phyloP scores from a whole-genome alignment of 1,140 invertebrate genomes.

The Drosophila ambigua region DNA sequence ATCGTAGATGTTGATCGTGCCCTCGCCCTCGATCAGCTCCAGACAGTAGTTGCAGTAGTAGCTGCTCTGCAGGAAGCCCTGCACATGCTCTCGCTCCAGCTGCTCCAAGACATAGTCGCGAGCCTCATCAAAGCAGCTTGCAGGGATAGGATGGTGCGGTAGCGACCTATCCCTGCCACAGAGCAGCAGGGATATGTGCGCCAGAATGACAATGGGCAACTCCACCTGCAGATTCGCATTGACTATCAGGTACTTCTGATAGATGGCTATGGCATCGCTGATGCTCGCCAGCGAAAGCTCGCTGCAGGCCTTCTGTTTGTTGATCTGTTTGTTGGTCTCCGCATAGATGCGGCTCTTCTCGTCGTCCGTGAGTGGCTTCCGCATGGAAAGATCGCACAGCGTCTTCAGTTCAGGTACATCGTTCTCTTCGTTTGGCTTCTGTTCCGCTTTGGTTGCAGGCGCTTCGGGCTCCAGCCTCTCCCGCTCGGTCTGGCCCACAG shows the following conservation, averaged over 20 bases:
- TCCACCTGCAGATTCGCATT: conserved; percentile 83
- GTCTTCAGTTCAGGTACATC: conserved; percentile 83
- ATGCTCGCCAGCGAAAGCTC: conserved; percentile 66
- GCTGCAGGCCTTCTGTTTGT: conserved; percentile 36
- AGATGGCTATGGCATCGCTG: conserved; percentile 85
- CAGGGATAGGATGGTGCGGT: conserved; percentile 51
- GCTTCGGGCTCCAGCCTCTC: conserved; percentile 11
- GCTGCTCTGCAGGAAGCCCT: conserved; percentile 90
- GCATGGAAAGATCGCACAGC: conserved; percentile 78
- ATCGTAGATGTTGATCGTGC: conserved; percentile 91
- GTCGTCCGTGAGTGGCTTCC: conserved; percentile 80
- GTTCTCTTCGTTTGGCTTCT: conserved; percentile 47
- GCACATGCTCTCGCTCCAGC: conserved; percentile 87
- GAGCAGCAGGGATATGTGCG: conserved; percentile 84
- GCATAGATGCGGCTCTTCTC: conserved; percentile 82
- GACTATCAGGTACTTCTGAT: conserved; percentile 85
- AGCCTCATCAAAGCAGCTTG: conserved; percentile 86
- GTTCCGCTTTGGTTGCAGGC: background rate
- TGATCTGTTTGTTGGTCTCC: conserved; percentile 76
- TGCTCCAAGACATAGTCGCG: conserved; percentile 87
- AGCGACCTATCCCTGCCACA: conserved; percentile 71
- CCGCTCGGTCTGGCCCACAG: conserved; percentile 22
- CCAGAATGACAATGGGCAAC: conserved; percentile 83
- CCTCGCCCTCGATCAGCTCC: conserved; percentile 89
- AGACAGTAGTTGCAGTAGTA: conserved; percentile 96